These are phyloP conservation scores for Crocallis elinguaria DNA, from an alignment of 2,888 invertebrate species.

Conservation along the genomic window DNA sequence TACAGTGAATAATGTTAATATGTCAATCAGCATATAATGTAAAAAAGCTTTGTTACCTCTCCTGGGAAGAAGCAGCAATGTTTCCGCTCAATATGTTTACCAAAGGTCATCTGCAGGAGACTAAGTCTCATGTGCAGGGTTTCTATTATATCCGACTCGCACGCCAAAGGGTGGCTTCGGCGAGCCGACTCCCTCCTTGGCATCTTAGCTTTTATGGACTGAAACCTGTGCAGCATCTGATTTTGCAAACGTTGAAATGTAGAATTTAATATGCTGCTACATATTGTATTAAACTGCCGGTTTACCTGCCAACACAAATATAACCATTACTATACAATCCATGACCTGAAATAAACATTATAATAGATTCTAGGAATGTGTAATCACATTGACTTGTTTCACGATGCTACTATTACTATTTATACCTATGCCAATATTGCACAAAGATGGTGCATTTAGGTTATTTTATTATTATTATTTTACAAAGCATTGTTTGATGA, in stretches of 20 bases:
- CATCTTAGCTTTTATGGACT: conserved; percentile 95
- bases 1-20: too few relatives aligned
- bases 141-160: conserved; percentile 96
- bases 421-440: conserved; percentile 3
- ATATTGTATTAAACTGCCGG: conserved; percentile 91
- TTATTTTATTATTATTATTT: too few relatives aligned
- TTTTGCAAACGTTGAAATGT: conserved; percentile 94
- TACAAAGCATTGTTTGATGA: conserved; percentile 18
- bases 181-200: conserved; percentile 96
- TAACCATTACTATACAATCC: conserved; percentile 21
- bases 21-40: too few relatives aligned
- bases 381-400: conserved; percentile 6
- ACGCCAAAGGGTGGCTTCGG: conserved; percentile 94
- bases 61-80: conserved; percentile 98
- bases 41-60: conserved; percentile 86
- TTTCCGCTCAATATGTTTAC: conserved; percentile 96
- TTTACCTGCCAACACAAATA: conserved; percentile 87
- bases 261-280: conserved; percentile 91
- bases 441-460: conserved; percentile 18
- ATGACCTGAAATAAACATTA: conserved; percentile 8
- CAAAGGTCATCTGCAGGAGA: conserved; percentile 96
- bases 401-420: conserved; percentile 5
- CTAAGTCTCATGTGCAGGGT: conserved; percentile 96
- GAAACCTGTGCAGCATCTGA: conserved; percentile 93
- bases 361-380: conserved; percentile 13